Conservation (phyloP, 1,140 invertebrate genomes). For the Macrotrachela quadricornifera region DNA sequence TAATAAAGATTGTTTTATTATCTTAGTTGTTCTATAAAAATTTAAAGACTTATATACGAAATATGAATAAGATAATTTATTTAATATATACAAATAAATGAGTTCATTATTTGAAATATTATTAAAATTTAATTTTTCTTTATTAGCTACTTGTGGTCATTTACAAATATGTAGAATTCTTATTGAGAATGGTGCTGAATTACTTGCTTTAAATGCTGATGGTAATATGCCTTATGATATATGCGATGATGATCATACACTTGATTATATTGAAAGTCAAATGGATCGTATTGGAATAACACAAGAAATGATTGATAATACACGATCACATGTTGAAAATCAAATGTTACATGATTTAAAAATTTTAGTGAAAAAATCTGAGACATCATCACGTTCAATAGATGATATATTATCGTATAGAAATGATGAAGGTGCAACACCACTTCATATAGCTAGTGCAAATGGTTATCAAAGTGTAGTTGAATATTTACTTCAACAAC, state of each 20-base stretch:
- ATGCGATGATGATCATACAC: slow-evolving; percentile 82
- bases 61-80: too few relatives aligned
- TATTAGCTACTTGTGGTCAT: slow-evolving; percentile 72
- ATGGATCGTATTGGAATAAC: slow-evolving; percentile 54
- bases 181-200: slow-evolving; percentile 61
- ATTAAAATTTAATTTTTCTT: too few relatives aligned
- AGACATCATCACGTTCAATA: not conserved
- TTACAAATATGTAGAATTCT: slow-evolving; percentile 56
- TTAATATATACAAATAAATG: too few relatives aligned
- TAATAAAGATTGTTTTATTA: too few relatives aligned
- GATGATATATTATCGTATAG: too few relatives aligned
- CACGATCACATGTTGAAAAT: slow-evolving; percentile 64
- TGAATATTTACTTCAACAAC: slow-evolving; percentile 63
- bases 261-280: slow-evolving; percentile 90
- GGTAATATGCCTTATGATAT: slow-evolving; percentile 99
- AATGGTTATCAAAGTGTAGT: slow-evolving; percentile 87
- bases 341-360: slow-evolving; percentile 70
- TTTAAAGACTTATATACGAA: too few relatives aligned
- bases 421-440: too few relatives aligned
- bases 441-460: slow-evolving; percentile 75
- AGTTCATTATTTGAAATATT: too few relatives aligned
- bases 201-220: slow-evolving; percentile 90
- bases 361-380: slow-evolving; percentile 25
- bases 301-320: slow-evolving; percentile 72
- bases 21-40: too few relatives aligned